Percentiles rank a stretch among this genome's conserved stretches.
phyloP scores from a whole-genome alignment of 2,113 vertebrate species.

The Pyrgilauda ruficollis region DNA sequence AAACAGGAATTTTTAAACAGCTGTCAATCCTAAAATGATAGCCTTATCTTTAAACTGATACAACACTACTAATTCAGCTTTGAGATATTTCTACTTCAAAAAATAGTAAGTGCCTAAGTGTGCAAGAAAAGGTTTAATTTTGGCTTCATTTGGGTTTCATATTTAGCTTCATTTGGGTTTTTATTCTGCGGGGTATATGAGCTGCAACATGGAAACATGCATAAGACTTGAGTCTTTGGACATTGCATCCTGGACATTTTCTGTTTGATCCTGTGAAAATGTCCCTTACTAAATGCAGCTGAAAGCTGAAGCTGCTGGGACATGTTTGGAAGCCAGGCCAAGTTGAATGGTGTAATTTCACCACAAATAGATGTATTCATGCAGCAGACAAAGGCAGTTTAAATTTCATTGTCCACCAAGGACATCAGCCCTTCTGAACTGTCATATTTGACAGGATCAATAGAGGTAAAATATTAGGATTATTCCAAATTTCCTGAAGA shows the following conservation, averaged over 20 bases:
- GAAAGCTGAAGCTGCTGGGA: neutral
- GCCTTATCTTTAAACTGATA: neutral
- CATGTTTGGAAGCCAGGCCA: neutral
- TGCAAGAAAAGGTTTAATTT: neutral
- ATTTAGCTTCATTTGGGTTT: neutral
- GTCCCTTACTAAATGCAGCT: neutral
- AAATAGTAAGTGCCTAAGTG: neutral
- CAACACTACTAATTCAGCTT: neutral
- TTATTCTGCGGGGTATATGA: neutral
- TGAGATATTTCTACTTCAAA: neutral
- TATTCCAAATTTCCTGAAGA: neutral
- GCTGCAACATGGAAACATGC: neutral
- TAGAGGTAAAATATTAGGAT: neutral
- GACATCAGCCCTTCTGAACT: neutral
- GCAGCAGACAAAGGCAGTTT: slow-evolving; percentile 4
- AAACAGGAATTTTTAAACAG: slow-evolving; percentile 46
- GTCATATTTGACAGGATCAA: neutral
- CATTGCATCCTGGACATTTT: neutral
- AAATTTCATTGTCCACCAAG: neutral
- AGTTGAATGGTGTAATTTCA: neutral
- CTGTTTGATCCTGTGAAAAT: neutral
- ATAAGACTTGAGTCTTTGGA: neutral
- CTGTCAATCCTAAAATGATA: slow-evolving; percentile 36
- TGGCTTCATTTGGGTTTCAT: neutral
- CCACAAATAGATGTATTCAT: neutral